Evolutionary conservation across 2,797 vertebrate genomes (phyloP).

Genomic region (Naso thynnoides): DNA sequence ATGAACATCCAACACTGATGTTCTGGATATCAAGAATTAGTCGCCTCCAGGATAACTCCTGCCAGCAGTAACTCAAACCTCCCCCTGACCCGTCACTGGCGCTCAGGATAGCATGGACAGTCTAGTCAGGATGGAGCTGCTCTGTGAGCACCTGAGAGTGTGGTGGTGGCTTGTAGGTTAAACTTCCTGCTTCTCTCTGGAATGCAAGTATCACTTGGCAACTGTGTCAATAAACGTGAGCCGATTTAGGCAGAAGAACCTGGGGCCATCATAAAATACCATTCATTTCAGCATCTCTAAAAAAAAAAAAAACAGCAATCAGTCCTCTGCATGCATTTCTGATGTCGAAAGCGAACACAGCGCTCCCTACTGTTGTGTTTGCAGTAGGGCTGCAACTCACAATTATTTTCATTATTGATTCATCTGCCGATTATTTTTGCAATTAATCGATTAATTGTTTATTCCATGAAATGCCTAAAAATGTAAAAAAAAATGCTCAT

Average conservation of each 20-base stretch:
- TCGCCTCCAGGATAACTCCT: slow-evolving; percentile 21
- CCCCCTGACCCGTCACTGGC: not conserved
- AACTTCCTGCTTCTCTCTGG: not conserved
- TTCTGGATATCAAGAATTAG: slow-evolving; percentile 3
- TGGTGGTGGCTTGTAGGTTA: not conserved
- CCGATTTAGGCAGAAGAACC: not conserved
- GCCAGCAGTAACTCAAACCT: slow-evolving; percentile 24
- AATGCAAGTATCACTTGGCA: slow-evolving; percentile 14
- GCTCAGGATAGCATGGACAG: not conserved
- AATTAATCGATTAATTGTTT: too few relatives aligned
- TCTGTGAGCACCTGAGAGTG: not conserved
- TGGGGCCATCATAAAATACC: not conserved
- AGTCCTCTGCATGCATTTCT: slow-evolving; percentile 17
- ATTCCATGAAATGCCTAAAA: too few relatives aligned
- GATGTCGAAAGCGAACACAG: slow-evolving; percentile 52
- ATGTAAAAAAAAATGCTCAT: too few relatives aligned
- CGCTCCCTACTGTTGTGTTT: slow-evolving; percentile 4
- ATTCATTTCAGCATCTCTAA: slow-evolving; percentile 5
- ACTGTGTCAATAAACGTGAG: slow-evolving; percentile 1
- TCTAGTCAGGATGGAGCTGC: slow-evolving; percentile 20
- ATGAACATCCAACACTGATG: not conserved
- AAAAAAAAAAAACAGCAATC: too few relatives aligned
- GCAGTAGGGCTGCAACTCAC: too few relatives aligned
- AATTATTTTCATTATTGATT: too few relatives aligned
- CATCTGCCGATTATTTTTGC: too few relatives aligned